Evolutionary conservation across 2,113 vertebrate species (phyloP).

Genomic region (Silurus meridionalis): DNA sequence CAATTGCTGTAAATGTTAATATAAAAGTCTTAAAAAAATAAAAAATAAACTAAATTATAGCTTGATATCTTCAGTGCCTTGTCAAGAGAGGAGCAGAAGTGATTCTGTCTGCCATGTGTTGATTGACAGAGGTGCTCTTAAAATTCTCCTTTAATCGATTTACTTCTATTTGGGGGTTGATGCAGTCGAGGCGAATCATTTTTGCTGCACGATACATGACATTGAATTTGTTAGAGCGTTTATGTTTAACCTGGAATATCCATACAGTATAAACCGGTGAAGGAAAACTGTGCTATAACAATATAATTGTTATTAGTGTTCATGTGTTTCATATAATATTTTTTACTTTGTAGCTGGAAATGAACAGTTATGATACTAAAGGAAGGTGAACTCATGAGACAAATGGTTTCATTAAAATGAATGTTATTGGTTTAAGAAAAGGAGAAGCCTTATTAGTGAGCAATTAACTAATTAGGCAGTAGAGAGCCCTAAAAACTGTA

Average conservation of each 20-base stretch:
- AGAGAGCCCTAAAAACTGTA: background rate
- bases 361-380: background rate
- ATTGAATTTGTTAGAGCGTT: background rate
- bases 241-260: background rate
- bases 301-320: background rate
- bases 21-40: too few relatives aligned
- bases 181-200: conserved; percentile 51
- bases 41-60: background rate
- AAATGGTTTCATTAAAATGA: background rate
- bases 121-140: background rate
- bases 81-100: background rate
- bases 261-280: background rate
- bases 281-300: background rate
- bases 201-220: background rate
- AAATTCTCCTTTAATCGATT: conserved; percentile 47
- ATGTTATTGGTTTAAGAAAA: background rate
- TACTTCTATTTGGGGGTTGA: conserved; percentile 40
- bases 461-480: background rate
- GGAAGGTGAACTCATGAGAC: background rate
- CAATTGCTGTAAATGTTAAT: too few relatives aligned
- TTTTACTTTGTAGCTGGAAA: background rate
- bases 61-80: background rate
- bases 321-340: background rate
- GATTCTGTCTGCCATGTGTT: background rate
- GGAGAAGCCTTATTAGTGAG: background rate